Base-by-base conservation (phyloP, 2,797 vertebrate species). In the Lutjanus campechanus region DNA sequence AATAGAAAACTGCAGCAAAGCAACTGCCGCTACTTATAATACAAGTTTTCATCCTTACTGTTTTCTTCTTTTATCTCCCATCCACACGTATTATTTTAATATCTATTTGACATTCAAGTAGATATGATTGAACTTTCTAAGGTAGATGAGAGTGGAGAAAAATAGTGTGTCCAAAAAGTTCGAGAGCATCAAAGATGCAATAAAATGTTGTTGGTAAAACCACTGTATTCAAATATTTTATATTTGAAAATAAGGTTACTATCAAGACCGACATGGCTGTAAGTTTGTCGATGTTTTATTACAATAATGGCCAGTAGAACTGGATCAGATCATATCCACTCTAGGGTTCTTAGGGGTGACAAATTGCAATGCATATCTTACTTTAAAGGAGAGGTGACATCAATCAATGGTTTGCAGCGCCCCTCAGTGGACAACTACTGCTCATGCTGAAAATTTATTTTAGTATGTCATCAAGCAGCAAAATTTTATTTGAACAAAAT, bases 351-450 rank as follows among this genome's bases (percentile, higher is more conserved):
- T 43, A 10, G 3, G 15, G 5, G 3, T 20, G 64, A 22, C 53
- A 72, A 36, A 3, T 20, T 59, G 8, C 17, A 55, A 58, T 47
- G 13, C 5, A 36, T 36, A 43, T 9, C 5, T 8, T 17, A 60
- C 2, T 8, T 20, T 20, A 49, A 61, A 22, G 40, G 12, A n/a
- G 2, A 36, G 4, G 58, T 9, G 0, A 17, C n/a, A 55, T 49
- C 4, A 81, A 68, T 7, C 1, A 22, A 4, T 74, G 56, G 73
- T 53, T 85, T 63, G 59, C 62, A 69, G 85, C 84, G 79, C 77
- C 88, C 11, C 67, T 12, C 9, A 9, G 87, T 79, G 90, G 84
- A 76, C 59, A 80, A 49, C 7, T 9, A 29, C 0, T 11, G 11
- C 16, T 29, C 16, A 62, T 11, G 11, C 16, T 29, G 13, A 62